phyloP scores from a whole-genome alignment of 2,113 vertebrate species.

The Platysteira castanea region DNA sequence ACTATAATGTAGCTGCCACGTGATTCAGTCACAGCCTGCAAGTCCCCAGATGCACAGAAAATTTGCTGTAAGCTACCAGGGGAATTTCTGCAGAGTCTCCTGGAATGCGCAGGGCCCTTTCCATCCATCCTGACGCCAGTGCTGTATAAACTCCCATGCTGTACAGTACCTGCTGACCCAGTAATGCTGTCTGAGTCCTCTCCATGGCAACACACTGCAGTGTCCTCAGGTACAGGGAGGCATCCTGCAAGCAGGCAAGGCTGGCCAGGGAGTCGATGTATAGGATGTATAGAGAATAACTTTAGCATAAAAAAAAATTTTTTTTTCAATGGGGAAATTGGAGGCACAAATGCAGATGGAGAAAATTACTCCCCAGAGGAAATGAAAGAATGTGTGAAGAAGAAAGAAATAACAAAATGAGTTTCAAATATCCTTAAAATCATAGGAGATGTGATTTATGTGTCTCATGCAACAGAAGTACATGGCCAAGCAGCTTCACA shows the following conservation, averaged over 20 bases:
- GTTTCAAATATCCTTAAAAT: not conserved
- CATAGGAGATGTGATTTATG: not conserved
- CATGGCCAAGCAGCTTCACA: not conserved
- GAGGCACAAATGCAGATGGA: not conserved
- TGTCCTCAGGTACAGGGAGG: not conserved
- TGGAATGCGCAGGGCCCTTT: not conserved
- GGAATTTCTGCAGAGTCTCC: not conserved
- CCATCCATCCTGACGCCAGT: not conserved
- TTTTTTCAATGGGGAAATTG: not conserved
- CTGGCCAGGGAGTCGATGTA: not conserved
- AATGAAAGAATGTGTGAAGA: not conserved
- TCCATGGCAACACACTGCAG: constrained; percentile 45
- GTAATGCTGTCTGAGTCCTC: constrained; percentile 21
- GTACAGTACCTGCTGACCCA: not conserved
- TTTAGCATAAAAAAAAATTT: not conserved
- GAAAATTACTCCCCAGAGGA: not conserved
- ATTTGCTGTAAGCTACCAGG: not conserved
- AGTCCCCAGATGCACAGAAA: not conserved
- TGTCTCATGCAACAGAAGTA: not conserved
- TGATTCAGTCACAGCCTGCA: not conserved
- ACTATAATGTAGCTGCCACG: not conserved
- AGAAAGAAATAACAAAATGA: not conserved
- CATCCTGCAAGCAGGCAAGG: not conserved
- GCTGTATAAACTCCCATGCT: not conserved
- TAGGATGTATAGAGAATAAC: not conserved